Base-by-base conservation (phyloP, 2,113 vertebrate species). In the Rana temporaria region DNA sequence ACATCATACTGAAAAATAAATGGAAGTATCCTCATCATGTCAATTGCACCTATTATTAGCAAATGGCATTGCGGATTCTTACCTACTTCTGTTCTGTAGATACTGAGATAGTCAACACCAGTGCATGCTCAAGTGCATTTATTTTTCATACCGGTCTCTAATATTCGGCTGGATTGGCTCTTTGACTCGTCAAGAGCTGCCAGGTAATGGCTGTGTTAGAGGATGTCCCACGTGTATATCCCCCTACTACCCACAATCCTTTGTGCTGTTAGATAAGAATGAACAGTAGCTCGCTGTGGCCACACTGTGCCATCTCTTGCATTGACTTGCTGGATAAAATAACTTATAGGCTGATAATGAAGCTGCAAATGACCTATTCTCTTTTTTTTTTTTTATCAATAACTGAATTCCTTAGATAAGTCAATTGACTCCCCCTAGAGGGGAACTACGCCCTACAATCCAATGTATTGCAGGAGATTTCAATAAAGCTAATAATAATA, bases 261-360 rank as follows among this genome's bases (percentile, higher is more conserved):
- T 55, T 76, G 81, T 83, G 81, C 81, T 83, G 81, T 83, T 83
- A 83, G 81, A 42, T 30, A 16, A 16, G 72, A 83, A 56, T 9
- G 18, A 65, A 20, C 56, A 55, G 52, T 56, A 3, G 48, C 15
- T 24, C 8, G 24, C 34, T 78, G 24, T 42, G 42, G 42, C 42
- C 42, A 42, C 42, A 48, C 62, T 64, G n/a, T 64, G 38, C 26
- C n/a, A 12, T 64, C 42, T 65, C 16, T 48, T 26, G 26, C 42
- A 65, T 30, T 66, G 48, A 78, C 17, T n/a, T 65, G 76, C 24
- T 75, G 72, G 72, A 75, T 75, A 65, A 24, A 5, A 34, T 56
- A 68, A 26, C 42, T 48, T 48, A 12, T 48, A 48, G 42, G 42
- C 42, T 48, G 42, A 48, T 48, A 48, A 48, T 8, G 34, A 38